Conservation (phyloP, 1,140 invertebrate species). For the Macrocentrus cingulum region DNA sequence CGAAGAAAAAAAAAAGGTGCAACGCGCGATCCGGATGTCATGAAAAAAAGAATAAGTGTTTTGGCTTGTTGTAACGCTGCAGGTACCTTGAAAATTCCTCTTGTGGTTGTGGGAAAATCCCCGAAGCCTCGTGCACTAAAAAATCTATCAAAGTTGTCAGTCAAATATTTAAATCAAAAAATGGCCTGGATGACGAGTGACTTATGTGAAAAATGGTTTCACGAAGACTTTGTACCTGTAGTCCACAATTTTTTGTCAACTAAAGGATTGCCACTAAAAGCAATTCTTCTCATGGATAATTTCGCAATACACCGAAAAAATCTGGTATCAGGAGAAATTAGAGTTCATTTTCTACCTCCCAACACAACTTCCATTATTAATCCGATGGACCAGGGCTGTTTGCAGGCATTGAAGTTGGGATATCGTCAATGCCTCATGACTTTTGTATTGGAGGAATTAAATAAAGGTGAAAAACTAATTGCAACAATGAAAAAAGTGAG, state of each 20-base stretch:
- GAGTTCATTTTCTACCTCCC: conserved; percentile 36
- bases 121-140: conserved; percentile 24
- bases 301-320: not conserved
- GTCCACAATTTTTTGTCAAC: conserved; percentile 11
- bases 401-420: conserved; percentile 31
- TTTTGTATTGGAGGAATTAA: not conserved
- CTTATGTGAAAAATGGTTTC: conserved; percentile 27
- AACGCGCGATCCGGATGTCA: too few relatives aligned
- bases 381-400: conserved; percentile 50
- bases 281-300: conserved; percentile 27
- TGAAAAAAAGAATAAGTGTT: conserved; percentile 31
- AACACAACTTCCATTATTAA: conserved; percentile 48
- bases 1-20: not conserved
- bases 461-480: not conserved
- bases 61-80: conserved; percentile 24
- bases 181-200: conserved; percentile 27
- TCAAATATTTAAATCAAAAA: conserved; percentile 25
- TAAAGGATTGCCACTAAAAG: conserved; percentile 16
- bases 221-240: conserved; percentile 25
- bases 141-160: conserved; percentile 19
- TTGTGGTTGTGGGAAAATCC: conserved; percentile 26
- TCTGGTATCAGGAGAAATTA: not conserved
- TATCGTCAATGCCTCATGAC: conserved; percentile 11
- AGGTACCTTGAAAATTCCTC: conserved; percentile 13
- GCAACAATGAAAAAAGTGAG: not conserved